Evolutionary conservation across 2,888 invertebrate genomes (phyloP), one percentile per base, ranked within the genome.

Genomic region (Torymus auratus): DNA sequence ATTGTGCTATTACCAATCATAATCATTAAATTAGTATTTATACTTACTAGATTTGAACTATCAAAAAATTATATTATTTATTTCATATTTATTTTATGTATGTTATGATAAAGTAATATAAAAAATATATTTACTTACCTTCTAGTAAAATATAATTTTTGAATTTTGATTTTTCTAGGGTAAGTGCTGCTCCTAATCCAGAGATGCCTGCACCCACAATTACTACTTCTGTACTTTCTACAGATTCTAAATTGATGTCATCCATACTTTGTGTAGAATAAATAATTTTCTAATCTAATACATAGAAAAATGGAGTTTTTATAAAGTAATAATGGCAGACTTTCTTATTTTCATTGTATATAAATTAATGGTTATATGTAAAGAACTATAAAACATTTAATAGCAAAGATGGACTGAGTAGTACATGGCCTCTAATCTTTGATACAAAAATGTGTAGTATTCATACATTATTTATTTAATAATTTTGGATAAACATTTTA

Each of bases 131-230:
- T 11, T 20, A 92, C 92, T 84, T 87, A 92, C 92, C 92, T 92
- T 94, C 94, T 2, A 94, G 82, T 58, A 94, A 86, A 41, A 92
- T 84, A 81, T 94, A 91, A 85, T 94, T 91, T 15, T 88, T 85
- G 77, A 92, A 90, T 65, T 92, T 91, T 62, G 89, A 86, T 79
- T 92, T 86, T 17, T 90, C 84, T 0, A 94, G 88, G 12, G 91
- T 91, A 80, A 89, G 89, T 0, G 93, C 94, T 41, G 93, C 94
- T 64, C 92, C 92, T 77, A 94, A 88, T 55, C 94, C 94, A 17
- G 93, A 93, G 83, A 94, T 92, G 20, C 94, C 94, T 67, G 93
- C 94, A 12, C 94, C 94, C 64, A 94, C 86, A 80, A 94, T 93
- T n/a, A 80, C 78, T 80, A 80, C 61, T 78, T 53, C 15, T 52